Conservation (phyloP, 2,113 vertebrate genomes). For the Anguilla japonica region DNA sequence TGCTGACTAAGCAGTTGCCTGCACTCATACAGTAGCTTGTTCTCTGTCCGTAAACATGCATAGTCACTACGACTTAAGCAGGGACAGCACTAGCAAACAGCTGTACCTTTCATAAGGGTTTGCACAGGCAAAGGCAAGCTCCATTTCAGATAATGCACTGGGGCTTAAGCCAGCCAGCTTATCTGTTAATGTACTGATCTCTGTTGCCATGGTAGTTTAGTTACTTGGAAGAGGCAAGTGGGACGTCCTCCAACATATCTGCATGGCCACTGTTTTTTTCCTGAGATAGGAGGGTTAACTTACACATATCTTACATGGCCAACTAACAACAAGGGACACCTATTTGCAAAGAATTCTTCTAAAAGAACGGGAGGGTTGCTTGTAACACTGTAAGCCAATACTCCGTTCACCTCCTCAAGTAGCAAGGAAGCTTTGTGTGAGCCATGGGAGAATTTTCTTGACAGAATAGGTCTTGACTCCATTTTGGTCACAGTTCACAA, state of each 20-base stretch:
- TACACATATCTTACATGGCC: neutral
- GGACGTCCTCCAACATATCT: constrained; percentile 17
- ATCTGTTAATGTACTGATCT: constrained; percentile 15
- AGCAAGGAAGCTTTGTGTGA: neutral
- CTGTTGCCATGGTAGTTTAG: constrained; percentile 7
- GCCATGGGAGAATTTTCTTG: neutral
- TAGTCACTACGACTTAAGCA: neutral
- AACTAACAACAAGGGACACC: neutral
- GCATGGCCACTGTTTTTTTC: neutral
- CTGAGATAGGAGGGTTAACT: neutral
- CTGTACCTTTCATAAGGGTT: neutral
- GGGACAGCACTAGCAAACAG: neutral
- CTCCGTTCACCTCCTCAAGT: neutral
- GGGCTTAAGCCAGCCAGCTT: neutral
- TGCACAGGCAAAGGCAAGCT: neutral
- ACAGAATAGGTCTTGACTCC: neutral
- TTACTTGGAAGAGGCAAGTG: neutral
- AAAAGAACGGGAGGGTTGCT: neutral
- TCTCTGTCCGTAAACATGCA: neutral
- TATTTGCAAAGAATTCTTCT: neutral
- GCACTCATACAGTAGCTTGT: too few relatives aligned
- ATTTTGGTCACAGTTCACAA: neutral
- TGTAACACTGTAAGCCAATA: neutral
- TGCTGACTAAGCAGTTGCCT: neutral
- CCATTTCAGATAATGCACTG: neutral